Evolutionary conservation across 2,797 vertebrate genomes (phyloP).

Genomic region (Loris lydekkerianus): DNA sequence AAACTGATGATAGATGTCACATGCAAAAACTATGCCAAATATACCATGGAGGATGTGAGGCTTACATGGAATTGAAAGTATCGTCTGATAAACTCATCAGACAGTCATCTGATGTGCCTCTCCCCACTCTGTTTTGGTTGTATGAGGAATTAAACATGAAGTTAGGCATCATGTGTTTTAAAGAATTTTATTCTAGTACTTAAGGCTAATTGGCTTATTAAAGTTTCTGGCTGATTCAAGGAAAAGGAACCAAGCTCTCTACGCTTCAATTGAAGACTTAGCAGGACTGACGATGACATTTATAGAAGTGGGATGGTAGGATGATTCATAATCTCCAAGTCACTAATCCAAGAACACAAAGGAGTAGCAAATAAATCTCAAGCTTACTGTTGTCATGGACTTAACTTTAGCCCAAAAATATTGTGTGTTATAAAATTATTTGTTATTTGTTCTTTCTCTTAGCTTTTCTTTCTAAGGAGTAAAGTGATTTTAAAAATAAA

Average conservation of each 20-base stretch:
- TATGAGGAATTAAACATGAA: background rate
- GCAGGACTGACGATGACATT: background rate
- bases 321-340: background rate
- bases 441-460: background rate
- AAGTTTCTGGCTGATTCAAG: background rate
- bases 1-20: background rate
- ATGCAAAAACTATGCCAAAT: background rate
- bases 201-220: background rate
- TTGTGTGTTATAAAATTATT: background rate
- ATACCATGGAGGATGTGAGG: background rate
- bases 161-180: background rate
- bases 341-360: background rate
- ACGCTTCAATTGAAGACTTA: background rate
- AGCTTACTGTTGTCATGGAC: background rate
- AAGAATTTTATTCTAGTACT: background rate
- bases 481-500: conserved; percentile 2
- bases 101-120: background rate
- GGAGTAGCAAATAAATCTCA: background rate
- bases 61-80: background rate
- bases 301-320: background rate
- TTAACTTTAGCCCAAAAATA: background rate
- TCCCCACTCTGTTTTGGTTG: background rate
- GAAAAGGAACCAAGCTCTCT: background rate
- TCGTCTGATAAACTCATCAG: background rate
- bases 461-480: background rate